Evolutionary conservation across 2,888 invertebrate species (phyloP).

Genomic region (Campaea margaritaria): DNA sequence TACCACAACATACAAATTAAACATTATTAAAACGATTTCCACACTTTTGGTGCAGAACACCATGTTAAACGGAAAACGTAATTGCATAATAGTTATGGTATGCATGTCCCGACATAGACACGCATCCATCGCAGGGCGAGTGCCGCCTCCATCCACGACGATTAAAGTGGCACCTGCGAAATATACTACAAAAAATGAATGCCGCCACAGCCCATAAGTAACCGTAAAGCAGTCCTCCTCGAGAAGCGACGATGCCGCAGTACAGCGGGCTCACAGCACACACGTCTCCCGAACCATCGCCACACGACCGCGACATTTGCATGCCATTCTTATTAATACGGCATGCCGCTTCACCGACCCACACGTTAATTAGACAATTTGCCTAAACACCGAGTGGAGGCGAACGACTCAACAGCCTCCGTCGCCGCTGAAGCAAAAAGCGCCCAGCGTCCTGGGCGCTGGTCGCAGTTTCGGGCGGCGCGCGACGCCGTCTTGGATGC

Average conservation of each 20-base stretch:
- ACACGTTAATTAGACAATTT: constrained; percentile 79
- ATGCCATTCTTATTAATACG: constrained; percentile 68
- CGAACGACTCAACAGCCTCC: constrained; percentile 21
- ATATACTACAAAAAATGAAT: constrained; percentile 52
- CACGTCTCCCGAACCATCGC: constrained; percentile 33
- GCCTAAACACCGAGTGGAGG: constrained; percentile 53
- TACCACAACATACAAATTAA: no score
- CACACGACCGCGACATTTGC: constrained; percentile 56
- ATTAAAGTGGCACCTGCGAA: constrained; percentile 52
- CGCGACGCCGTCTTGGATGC: constrained; percentile 50
- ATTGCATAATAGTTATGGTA: constrained; percentile 30
- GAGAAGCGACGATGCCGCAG: constrained; percentile 44
- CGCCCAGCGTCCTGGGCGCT: constrained; percentile 36
- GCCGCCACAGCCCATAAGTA: constrained; percentile 49
- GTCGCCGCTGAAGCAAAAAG: constrained; percentile 19
- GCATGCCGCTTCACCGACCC: constrained; percentile 53
- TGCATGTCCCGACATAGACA: constrained; percentile 17
- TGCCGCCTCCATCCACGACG: constrained; percentile 21
- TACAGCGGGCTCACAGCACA: constrained; percentile 53
- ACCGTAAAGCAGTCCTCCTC: constrained; percentile 49
- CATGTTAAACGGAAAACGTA: constrained; percentile 16
- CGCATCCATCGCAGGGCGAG: constrained; percentile 13
- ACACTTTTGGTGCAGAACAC: not conserved
- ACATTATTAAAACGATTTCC: no score
- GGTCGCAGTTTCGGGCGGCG: constrained; percentile 44